Evolutionary conservation across 2,888 invertebrate species (phyloP), one percentile per base, ranked within the genome.

Genomic region (Tenthredo livida): DNA sequence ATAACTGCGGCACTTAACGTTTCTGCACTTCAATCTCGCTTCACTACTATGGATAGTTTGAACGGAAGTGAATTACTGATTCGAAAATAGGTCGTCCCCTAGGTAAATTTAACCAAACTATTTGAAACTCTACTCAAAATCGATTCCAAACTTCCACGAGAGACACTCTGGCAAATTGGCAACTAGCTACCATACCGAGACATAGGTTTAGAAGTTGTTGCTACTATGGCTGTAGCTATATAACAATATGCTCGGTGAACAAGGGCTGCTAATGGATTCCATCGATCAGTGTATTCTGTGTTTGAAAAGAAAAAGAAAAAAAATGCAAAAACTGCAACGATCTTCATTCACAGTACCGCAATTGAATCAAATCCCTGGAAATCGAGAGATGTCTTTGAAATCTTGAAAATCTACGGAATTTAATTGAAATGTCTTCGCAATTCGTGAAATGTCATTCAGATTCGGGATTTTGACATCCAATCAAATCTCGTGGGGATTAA

Each of bases 91-190:
- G 77, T 80, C 80, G 12, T 54, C 33, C n/a, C 7, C 9, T 17
- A 15, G 77, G 80, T 61, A 37, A 33, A 50, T 29, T 50, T 40
- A 37, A 17, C 15, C 58, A 40, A 50, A 78, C 80, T 33, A 61
- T 80, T 80, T 7, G 61, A 40, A 80, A 80, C 80, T 77, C 77
- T 61, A 12, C 58, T 37, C 21, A 10, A 80, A 80, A 80, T 80
- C 61, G 40, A 80, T 80, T 33, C 17, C 21, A n/a, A 80, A 61
- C 80, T 61, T 40, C 40, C n/a, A 12, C 21, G n/a, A 80, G 80
- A 61, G 58, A 80, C 37, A 80, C 80, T 80, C 40, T 61, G 21
- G 80, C 80, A 58, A 80, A 80, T 80, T 80, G 80, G 61, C 40
- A 54, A 33, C 29, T 77, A 50, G 33, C 25, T 54, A 43, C 77